A percentile compares a stretch with the other conserved stretches of the same genome.
phyloP scores from a whole-genome alignment of 2,113 vertebrate genomes.

The Rhinopomastus cyanomelas region DNA sequence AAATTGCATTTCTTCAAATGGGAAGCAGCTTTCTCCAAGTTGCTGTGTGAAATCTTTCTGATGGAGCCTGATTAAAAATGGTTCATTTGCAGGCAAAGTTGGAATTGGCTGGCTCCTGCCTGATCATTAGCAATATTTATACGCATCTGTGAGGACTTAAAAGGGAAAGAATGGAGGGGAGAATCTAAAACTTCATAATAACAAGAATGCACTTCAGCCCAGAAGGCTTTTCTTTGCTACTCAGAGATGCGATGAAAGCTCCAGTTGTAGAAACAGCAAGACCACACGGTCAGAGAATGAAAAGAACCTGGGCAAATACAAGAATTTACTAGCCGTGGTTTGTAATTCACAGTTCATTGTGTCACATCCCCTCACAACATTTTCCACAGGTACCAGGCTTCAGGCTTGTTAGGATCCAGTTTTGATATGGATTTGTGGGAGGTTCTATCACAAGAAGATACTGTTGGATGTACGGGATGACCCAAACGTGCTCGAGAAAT shows the following conservation, averaged over 20 bases:
- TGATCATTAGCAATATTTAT: conserved; percentile 55
- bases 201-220: background rate
- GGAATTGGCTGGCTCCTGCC: conserved; percentile 34
- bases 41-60: background rate
- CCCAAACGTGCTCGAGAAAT: no score
- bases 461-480: no score
- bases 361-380: background rate
- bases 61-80: conserved; percentile 28
- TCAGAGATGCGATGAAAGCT: conserved; percentile 1
- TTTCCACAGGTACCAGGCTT: no score
- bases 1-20: background rate
- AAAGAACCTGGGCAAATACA: background rate
- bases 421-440: no score
- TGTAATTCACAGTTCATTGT: background rate
- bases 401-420: no score
- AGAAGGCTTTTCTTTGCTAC: conserved; percentile 20
- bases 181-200: background rate
- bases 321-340: background rate
- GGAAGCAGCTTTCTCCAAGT: conserved; percentile 2
- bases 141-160: conserved; percentile 23
- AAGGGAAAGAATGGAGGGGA: background rate
- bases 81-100: conserved; percentile 34
- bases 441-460: no score
- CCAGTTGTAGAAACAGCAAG: background rate
- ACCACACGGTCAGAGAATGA: background rate